Evolutionary conservation across 2,113 vertebrate genomes (phyloP).

Genomic region (Amphiprion ocellaris): DNA sequence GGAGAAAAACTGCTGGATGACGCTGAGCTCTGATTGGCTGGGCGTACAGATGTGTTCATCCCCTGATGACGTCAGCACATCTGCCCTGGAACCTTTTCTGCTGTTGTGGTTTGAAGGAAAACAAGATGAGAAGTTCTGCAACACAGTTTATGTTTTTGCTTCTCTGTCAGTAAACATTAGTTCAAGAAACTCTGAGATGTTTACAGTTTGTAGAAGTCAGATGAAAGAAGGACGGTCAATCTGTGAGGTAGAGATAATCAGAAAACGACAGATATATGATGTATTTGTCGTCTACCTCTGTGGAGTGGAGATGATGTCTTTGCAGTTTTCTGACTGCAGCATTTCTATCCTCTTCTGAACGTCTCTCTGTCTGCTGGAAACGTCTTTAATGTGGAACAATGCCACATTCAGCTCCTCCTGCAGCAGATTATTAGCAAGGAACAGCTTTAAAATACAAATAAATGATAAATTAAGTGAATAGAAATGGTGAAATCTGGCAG

Average conservation of each 20-base stretch:
- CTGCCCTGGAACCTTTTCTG: constrained; percentile 77
- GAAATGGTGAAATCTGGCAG: too few relatives aligned
- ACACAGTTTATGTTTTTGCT: not conserved
- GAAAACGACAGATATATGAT: too few relatives aligned
- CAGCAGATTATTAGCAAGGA: not conserved
- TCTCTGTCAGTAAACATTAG: too few relatives aligned
- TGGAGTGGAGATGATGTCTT: constrained; percentile 69
- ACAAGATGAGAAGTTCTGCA: not conserved
- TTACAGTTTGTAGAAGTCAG: too few relatives aligned
- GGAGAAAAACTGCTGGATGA: constrained; percentile 79
- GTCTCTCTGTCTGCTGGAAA: constrained; percentile 91
- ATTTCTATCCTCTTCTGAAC: constrained; percentile 91
- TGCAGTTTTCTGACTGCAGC: constrained; percentile 86
- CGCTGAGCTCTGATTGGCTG: constrained; percentile 77
- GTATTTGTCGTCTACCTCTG: constrained; percentile 67
- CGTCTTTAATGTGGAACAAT: constrained; percentile 91
- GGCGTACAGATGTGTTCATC: constrained; percentile 67
- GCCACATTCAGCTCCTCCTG: constrained; percentile 93
- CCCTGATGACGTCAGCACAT: constrained; percentile 47
- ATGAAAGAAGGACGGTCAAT: too few relatives aligned
- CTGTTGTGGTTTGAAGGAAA: not conserved
- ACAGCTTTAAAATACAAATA: not conserved
- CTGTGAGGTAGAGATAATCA: too few relatives aligned
- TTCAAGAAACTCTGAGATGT: too few relatives aligned
- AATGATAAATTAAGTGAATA: too few relatives aligned